Evolutionary conservation across 2,888 invertebrate species (phyloP).

Genomic region (Eupithecia subfuscata): DNA sequence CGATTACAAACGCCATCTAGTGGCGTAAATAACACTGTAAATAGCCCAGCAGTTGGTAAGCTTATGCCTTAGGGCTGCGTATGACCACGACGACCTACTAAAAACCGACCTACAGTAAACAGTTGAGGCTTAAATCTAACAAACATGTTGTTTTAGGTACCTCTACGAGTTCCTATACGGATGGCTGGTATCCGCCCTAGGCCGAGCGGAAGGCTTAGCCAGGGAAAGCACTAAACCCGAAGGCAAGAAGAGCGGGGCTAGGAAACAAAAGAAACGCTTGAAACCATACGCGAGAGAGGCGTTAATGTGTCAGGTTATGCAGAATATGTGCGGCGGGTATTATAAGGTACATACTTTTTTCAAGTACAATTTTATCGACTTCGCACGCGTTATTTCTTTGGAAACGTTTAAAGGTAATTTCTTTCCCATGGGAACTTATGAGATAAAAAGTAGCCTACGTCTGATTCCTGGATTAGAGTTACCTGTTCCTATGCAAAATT

Average conservation of each 20-base stretch:
- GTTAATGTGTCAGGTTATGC: conserved; percentile 94
- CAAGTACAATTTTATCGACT: too few relatives aligned
- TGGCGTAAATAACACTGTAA: neutral
- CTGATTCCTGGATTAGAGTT: too few relatives aligned
- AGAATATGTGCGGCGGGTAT: conserved; percentile 97
- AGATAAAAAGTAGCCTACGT: too few relatives aligned
- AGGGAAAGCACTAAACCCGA: conserved; percentile 82
- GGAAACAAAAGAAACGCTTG: conserved; percentile 86
- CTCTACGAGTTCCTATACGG: conserved; percentile 97
- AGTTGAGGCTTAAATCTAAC: neutral
- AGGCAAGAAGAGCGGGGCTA: conserved; percentile 66
- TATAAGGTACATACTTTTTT: conserved; percentile 87
- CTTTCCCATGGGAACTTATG: too few relatives aligned
- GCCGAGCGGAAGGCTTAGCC: conserved; percentile 93
- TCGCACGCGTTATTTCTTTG: too few relatives aligned
- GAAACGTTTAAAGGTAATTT: too few relatives aligned
- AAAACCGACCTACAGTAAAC: too few relatives aligned
- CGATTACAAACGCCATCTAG: neutral
- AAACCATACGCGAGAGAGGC: conserved; percentile 93
- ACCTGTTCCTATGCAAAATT: too few relatives aligned
- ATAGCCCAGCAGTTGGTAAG: neutral
- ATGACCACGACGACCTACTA: too few relatives aligned
- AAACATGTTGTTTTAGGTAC: conserved; percentile 84
- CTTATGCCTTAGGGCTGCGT: too few relatives aligned
- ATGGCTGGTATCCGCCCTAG: conserved; percentile 95